phyloP scores from a whole-genome alignment of 2,888 invertebrate genomes.

The Nematopogon swammerdamellus region DNA sequence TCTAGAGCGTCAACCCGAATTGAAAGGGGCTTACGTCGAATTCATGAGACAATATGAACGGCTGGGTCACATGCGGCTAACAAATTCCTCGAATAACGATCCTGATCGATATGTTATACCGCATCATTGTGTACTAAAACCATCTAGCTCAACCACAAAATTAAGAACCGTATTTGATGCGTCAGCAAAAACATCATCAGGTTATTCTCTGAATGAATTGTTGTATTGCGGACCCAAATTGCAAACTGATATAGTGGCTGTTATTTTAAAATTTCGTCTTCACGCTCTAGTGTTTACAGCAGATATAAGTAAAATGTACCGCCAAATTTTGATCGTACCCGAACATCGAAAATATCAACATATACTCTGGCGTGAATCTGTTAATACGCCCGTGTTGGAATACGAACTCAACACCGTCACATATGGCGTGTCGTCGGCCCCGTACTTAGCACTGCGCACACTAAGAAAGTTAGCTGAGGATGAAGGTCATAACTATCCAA shows the following conservation, averaged over 20 bases:
- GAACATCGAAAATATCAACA: constrained; percentile 4
- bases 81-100: too few relatives aligned
- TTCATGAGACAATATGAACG: constrained; percentile 13
- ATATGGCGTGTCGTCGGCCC: constrained; percentile 3
- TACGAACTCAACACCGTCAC: constrained; percentile 5
- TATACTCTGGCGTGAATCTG: constrained; percentile 3
- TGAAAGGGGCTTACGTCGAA: constrained; percentile 5
- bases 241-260: constrained; percentile 13
- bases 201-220: constrained; percentile 9
- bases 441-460: constrained; percentile 2
- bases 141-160: constrained; percentile 11
- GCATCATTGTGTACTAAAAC: constrained; percentile 12
- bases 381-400: constrained; percentile 1
- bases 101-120: constrained; percentile 5
- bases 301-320: constrained; percentile 8
- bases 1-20: background rate
- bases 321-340: background rate
- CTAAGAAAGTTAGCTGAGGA: constrained; percentile 4
- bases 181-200: constrained; percentile 11
- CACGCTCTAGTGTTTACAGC: constrained; percentile 12
- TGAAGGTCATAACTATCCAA: background rate
- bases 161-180: constrained; percentile 16
- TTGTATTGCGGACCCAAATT: constrained; percentile 14
- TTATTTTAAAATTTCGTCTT: constrained; percentile 12
- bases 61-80: constrained; percentile 12